These are phyloP conservation scores for Halcyon malimbica DNA, from an alignment of 2,113 vertebrate species.

Conservation along the genomic window DNA sequence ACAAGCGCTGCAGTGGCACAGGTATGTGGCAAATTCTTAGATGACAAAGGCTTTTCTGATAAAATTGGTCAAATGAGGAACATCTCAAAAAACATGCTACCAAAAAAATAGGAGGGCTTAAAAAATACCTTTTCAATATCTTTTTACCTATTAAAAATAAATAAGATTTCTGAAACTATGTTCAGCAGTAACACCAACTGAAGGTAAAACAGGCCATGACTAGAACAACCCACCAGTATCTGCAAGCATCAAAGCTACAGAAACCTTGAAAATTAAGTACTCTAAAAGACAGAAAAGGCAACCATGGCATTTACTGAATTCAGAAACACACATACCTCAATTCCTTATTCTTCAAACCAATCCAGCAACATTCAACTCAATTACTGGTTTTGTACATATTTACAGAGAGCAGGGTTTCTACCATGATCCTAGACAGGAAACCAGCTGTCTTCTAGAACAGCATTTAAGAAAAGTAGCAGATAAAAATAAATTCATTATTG, in stretches of 20 bases:
- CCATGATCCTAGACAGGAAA: neutral
- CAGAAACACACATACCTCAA: neutral
- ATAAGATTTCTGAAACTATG: neutral
- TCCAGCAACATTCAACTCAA: neutral
- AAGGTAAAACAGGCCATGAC: neutral
- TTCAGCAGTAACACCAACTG: neutral
- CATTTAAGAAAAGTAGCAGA: neutral
- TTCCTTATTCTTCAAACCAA: neutral
- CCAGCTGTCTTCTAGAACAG: neutral
- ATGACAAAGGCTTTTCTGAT: neutral
- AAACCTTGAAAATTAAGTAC: neutral
- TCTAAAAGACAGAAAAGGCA: neutral
- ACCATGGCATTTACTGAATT: neutral
- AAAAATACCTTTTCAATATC: neutral
- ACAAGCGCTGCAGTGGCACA: neutral
- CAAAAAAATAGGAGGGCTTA: neutral
- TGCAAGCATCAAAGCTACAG: neutral
- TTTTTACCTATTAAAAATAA: neutral
- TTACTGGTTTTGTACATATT: neutral
- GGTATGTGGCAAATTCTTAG: neutral
- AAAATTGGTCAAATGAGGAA: neutral
- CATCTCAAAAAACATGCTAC: neutral
- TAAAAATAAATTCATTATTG: neutral
- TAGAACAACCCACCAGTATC: rapidly evolving
- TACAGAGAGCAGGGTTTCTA: neutral